Percentiles rank a stretch among this genome's conserved stretches.
These are phyloP conservation scores for Platyscapa corneri DNA, from an alignment of 1,140 invertebrate genomes.

Conservation along the genomic window DNA sequence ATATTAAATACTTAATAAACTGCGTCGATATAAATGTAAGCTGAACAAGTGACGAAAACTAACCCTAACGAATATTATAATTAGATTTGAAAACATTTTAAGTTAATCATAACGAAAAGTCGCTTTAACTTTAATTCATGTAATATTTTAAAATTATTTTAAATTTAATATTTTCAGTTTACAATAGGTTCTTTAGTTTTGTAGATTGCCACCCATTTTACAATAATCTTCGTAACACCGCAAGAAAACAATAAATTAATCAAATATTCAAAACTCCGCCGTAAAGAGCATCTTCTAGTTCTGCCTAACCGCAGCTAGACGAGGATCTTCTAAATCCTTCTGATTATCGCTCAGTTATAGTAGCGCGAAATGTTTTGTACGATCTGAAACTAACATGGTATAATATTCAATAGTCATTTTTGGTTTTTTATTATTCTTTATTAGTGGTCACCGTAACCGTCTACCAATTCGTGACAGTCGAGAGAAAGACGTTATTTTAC, in stretches of 20 bases:
- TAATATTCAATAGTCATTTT: not conserved
- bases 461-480: slow-evolving; percentile 13
- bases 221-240: not conserved
- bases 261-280: not conserved
- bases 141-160: no score
- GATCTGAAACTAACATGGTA: not conserved
- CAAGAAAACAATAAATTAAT: slow-evolving; percentile 8
- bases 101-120: no score
- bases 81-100: no score
- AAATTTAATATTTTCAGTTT: no score
- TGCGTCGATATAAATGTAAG: no score
- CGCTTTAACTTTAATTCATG: no score
- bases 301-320: not conserved
- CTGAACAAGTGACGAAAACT: no score
- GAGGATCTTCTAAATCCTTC: slow-evolving; percentile 11
- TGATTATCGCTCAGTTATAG: slow-evolving; percentile 37
- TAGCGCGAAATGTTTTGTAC: not conserved
- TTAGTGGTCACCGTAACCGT: slow-evolving; percentile 37
- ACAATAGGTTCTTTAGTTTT: no score
- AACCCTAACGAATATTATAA: no score
- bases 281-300: not conserved
- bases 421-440: slow-evolving; percentile 39
- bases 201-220: no score
- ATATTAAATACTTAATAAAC: no score
- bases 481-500: not conserved